Percentiles rank a stretch among this genome's conserved stretches.
phyloP scores from a whole-genome alignment of 2,113 vertebrate species.

The Myotis davidii region DNA sequence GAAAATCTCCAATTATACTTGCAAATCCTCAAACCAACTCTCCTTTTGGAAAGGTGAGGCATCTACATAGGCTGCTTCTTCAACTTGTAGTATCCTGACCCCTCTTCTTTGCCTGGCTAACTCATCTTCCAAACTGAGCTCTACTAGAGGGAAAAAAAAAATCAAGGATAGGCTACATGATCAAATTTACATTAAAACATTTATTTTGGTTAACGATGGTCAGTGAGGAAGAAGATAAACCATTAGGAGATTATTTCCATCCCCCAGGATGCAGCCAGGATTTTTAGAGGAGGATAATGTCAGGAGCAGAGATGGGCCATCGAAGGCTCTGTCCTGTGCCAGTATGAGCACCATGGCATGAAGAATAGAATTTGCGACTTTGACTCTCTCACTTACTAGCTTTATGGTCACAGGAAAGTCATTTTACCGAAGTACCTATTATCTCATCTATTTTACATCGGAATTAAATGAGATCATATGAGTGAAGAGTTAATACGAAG shows the following conservation, averaged over 20 bases:
- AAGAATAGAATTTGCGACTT: not conserved
- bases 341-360: not conserved
- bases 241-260: not conserved
- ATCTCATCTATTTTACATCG: not conserved
- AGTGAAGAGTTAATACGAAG: not conserved
- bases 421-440: not conserved
- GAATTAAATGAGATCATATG: not conserved
- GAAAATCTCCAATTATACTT: conserved; percentile 6
- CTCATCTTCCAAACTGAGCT: not conserved
- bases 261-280: not conserved
- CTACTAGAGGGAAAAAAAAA: not conserved
- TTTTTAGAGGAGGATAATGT: not conserved
- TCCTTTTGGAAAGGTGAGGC: not conserved
- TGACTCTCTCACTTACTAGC: not conserved
- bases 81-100: not conserved
- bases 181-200: not conserved
- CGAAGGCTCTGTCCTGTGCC: not conserved
- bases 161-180: not conserved
- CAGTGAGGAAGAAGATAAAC: not conserved
- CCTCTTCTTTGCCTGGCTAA: not conserved
- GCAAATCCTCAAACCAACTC: not conserved
- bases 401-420: not conserved
- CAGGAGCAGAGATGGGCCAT: not conserved
- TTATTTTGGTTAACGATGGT: not conserved
- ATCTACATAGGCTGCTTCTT: not conserved